Conservation (phyloP, 2,113 vertebrate species). For the Nycticorax nycticorax region DNA sequence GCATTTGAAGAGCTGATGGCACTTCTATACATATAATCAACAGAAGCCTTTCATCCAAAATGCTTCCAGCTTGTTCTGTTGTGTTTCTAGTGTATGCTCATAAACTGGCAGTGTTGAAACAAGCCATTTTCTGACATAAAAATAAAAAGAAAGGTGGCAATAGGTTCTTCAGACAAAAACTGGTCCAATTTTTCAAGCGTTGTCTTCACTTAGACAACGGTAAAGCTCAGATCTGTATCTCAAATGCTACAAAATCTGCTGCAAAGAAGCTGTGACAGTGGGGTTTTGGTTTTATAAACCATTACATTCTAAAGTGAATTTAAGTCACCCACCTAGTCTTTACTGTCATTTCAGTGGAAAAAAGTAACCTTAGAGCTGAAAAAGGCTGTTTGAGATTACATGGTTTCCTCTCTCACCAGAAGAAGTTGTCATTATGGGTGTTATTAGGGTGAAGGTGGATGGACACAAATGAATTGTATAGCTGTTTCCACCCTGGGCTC, state of each 20-base stretch:
- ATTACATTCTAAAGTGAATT: not conserved
- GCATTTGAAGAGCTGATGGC: slow-evolving; percentile 24
- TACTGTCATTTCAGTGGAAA: not conserved
- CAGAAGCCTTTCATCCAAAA: slow-evolving; percentile 1
- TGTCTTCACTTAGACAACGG: not conserved
- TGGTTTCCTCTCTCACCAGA: not conserved
- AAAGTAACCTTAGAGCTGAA: not conserved
- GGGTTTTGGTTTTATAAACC: not conserved
- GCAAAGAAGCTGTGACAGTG: not conserved
- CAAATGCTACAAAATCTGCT: not conserved
- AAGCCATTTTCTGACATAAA: not conserved
- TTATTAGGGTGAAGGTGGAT: not conserved
- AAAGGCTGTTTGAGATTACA: not conserved
- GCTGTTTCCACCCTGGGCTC: not conserved
- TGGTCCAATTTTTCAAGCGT: not conserved
- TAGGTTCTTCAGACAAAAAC: not conserved
- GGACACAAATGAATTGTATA: not conserved
- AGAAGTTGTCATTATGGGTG: not conserved
- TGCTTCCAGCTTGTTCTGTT: not conserved
- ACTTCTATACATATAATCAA: not conserved
- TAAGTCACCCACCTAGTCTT: not conserved
- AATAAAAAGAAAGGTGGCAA: not conserved
- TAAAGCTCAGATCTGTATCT: not conserved
- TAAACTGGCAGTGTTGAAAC: not conserved
- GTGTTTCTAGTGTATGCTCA: not conserved